These are phyloP conservation scores for Palythoa grandis DNA, from an alignment of 92 coral and sea anemone genomes.

Conservation along the genomic window DNA sequence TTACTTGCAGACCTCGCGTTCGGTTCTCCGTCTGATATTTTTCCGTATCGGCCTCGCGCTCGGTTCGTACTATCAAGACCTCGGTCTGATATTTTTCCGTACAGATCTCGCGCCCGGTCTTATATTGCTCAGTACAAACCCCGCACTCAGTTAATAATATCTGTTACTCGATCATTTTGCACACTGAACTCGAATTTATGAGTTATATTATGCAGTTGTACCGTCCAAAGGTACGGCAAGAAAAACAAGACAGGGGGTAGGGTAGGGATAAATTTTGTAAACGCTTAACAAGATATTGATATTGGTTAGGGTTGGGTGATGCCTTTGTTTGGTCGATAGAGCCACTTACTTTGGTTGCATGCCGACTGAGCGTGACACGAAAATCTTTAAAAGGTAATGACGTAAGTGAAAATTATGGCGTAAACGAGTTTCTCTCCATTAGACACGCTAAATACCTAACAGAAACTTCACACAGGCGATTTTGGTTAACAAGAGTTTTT, in stretches of 20 bases:
- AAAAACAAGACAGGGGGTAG: neutral
- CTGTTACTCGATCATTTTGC: neutral
- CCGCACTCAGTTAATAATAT: too few relatives aligned
- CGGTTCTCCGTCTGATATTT: too few relatives aligned
- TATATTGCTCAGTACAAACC: too few relatives aligned
- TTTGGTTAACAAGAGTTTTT: neutral
- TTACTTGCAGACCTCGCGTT: too few relatives aligned
- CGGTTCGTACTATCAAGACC: too few relatives aligned
- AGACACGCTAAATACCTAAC: constrained; percentile 15
- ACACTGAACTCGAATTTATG: neutral
- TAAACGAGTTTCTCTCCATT: constrained; percentile 35
- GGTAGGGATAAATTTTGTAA: neutral
- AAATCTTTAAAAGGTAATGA: constrained; percentile 1
- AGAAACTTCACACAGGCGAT: constrained; percentile 13
- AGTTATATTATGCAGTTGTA: neutral
- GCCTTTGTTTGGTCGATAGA: constrained; percentile 19
- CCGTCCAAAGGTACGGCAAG: neutral
- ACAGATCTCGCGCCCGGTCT: too few relatives aligned
- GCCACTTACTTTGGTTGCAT: neutral
- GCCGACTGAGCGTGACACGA: constrained; percentile 13
- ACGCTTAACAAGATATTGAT: neutral
- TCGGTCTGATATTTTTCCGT: too few relatives aligned
- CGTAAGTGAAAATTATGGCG: neutral
- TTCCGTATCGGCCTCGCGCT: too few relatives aligned
- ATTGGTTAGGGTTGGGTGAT: constrained; percentile 3